phyloP scores from a whole-genome alignment of 2,113 vertebrate genomes.

The Caracal caracal region DNA sequence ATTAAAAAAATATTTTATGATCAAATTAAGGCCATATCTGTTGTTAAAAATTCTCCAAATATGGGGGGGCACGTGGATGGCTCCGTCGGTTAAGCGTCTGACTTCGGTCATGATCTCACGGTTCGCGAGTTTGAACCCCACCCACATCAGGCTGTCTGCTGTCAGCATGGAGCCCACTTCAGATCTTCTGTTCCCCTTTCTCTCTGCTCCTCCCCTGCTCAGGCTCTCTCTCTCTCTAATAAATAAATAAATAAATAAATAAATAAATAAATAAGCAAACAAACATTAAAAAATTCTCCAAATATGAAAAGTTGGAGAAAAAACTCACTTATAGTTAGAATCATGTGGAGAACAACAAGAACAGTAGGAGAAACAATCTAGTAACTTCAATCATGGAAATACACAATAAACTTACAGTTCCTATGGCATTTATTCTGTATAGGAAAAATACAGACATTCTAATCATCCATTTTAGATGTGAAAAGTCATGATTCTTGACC shows the following conservation, averaged over 20 bases:
- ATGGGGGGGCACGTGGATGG: no score
- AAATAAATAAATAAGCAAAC: rapidly evolving
- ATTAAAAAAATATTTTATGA: background rate
- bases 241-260: no score
- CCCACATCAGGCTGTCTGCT: no score
- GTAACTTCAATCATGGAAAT: background rate
- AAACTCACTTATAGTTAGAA: background rate
- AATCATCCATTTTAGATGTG: background rate
- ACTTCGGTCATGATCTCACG: no score
- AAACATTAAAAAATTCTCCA: background rate
- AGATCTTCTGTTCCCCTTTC: no score
- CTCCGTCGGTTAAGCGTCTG: no score
- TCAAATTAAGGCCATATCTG: background rate
- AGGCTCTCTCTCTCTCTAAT: no score
- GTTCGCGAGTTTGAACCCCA: no score
- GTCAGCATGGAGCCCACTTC: no score
- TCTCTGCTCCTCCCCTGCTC: no score
- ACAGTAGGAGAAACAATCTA: background rate
- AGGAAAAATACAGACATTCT: background rate
- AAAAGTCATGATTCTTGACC: background rate
- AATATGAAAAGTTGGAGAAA: background rate
- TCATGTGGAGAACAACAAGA: background rate
- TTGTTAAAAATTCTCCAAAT: background rate
- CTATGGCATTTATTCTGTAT: background rate
- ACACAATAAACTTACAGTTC: background rate